phyloP scores from a whole-genome alignment of 2,113 vertebrate species.

The Typhlomys cinereus region DNA sequence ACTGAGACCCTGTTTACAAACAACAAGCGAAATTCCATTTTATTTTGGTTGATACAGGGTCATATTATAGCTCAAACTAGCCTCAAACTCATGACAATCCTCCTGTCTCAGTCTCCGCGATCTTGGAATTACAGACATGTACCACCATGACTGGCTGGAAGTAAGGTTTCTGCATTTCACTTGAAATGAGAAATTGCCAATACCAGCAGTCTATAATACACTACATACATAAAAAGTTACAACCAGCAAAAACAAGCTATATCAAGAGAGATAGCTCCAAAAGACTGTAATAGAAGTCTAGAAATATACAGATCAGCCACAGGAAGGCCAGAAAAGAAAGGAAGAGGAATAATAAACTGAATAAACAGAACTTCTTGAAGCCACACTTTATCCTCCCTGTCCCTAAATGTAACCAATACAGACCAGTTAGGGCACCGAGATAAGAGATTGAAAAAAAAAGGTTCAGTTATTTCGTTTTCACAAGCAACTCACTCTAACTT shows the following conservation, averaged over 20 bases:
- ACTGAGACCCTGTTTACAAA: too few species aligned
- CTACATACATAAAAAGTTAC: not conserved
- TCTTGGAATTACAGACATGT: too few species aligned
- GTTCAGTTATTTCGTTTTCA: not conserved
- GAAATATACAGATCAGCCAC: conserved; percentile 7
- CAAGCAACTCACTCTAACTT: conserved; percentile 20
- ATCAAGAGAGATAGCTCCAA: not conserved
- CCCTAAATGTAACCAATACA: too few species aligned
- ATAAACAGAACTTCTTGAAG: conserved; percentile 15
- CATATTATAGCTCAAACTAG: too few species aligned
- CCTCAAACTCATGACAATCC: too few species aligned
- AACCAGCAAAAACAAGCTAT: not conserved
- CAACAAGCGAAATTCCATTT: too few species aligned
- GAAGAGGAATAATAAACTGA: not conserved
- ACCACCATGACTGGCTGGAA: too few species aligned
- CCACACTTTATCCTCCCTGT: too few species aligned
- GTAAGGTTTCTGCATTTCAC: not conserved
- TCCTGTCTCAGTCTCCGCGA: too few species aligned
- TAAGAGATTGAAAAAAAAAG: not conserved
- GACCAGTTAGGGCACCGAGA: not conserved
- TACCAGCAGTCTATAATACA: not conserved
- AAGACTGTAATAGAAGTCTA: conserved; percentile 22
- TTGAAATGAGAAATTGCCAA: conserved; percentile 24
- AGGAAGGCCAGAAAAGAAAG: conserved; percentile 20
- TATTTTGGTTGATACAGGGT: too few species aligned